Conservation (phyloP, 1,140 invertebrate species). For the Bombus haemorrhoidalis region DNA sequence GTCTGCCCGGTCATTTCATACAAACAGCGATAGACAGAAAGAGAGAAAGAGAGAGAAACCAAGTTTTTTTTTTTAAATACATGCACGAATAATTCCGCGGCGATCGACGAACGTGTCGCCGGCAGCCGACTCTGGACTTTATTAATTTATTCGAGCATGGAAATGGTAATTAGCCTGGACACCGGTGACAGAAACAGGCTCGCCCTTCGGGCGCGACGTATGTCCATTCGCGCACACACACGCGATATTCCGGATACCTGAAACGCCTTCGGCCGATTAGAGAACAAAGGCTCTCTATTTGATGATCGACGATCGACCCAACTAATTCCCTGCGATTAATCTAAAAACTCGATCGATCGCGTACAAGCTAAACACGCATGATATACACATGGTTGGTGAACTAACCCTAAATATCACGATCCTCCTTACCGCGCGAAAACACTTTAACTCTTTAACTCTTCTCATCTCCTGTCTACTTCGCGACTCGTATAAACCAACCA, state of each 20-base stretch:
- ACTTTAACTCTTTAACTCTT: background rate
- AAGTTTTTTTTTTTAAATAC: slow-evolving; percentile 43
- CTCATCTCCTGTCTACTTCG: background rate
- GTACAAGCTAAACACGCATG: background rate
- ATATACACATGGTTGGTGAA: no score
- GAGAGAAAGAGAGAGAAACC: background rate
- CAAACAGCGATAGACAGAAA: background rate
- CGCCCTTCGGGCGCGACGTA: slow-evolving; percentile 75
- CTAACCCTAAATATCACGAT: background rate
- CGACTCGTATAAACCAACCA: slow-evolving; percentile 19
- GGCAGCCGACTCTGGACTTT: slow-evolving; percentile 77
- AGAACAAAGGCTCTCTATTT: slow-evolving; percentile 59
- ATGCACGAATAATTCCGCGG: slow-evolving; percentile 65
- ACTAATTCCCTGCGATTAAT: slow-evolving; percentile 20
- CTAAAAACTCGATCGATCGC: slow-evolving; percentile 14
- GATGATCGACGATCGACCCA: slow-evolving; percentile 54
- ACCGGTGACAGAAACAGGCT: slow-evolving; percentile 81
- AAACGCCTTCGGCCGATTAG: slow-evolving; percentile 46
- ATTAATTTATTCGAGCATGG: slow-evolving; percentile 82
- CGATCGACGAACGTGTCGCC: slow-evolving; percentile 68
- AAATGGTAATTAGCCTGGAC: slow-evolving; percentile 82
- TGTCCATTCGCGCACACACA: slow-evolving; percentile 61
- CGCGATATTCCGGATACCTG: slow-evolving; percentile 57
- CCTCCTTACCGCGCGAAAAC: background rate
- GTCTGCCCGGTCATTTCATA: slow-evolving; percentile 44